Evolutionary conservation across 2,888 invertebrate species (phyloP).

Genomic region (Cephus nigrinus): DNA sequence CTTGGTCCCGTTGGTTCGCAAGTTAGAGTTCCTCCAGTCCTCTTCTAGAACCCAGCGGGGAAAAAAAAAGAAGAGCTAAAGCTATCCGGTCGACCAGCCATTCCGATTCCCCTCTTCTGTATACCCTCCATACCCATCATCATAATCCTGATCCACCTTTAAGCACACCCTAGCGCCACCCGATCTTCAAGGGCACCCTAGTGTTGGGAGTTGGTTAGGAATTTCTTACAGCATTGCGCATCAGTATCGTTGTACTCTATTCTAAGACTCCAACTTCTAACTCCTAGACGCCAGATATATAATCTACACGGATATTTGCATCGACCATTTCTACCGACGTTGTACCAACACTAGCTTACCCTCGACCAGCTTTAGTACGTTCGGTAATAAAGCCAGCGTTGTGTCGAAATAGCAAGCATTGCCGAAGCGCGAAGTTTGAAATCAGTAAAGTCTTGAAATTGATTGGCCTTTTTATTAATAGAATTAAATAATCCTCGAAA

Average conservation of each 20-base stretch:
- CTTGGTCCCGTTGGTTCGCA: conserved; percentile 73
- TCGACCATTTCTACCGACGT: background rate
- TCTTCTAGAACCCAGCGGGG: conserved; percentile 66
- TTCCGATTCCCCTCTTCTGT: background rate
- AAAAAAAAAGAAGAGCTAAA: conserved; percentile 34
- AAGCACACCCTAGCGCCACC: background rate
- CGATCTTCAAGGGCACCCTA: conserved; percentile 1
- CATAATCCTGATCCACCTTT: background rate
- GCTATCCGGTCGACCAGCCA: conserved; percentile 3
- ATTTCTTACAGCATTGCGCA: background rate
- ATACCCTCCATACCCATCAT: conserved; percentile 1
- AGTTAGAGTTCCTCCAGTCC: conserved; percentile 70
- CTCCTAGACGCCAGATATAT: background rate
- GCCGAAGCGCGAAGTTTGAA: background rate
- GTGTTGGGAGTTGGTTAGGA: background rate
- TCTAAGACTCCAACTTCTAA: background rate
- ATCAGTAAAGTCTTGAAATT: background rate
- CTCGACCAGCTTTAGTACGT: background rate
- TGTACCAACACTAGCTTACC: conserved; percentile 6
- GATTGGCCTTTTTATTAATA: background rate
- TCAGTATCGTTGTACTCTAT: background rate
- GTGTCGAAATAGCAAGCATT: background rate
- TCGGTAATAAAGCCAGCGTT: background rate
- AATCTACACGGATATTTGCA: background rate
- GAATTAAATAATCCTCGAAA: background rate